Percentiles rank a stretch among this genome's conserved stretches.
Evolutionary conservation across 2,113 vertebrate species (phyloP).

Genomic region (Cyphomyrus discorhynchus): DNA sequence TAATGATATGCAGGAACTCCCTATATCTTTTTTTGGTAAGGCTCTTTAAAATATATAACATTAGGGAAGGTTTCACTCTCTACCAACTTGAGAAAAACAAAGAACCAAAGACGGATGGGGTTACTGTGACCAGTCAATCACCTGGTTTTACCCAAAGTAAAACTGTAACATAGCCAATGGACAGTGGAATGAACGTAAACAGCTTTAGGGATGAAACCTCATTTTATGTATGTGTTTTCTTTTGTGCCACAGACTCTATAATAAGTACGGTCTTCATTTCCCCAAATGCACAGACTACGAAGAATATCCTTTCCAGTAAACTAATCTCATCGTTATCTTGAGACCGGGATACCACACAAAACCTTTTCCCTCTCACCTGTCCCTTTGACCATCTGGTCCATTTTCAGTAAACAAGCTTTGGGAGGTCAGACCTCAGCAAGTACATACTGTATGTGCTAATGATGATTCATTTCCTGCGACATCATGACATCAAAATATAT

Average conservation of each 20-base stretch:
- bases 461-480: not conserved
- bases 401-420: not conserved
- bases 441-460: not conserved
- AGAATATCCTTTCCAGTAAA: not conserved
- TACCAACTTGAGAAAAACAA: not conserved
- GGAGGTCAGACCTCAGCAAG: not conserved
- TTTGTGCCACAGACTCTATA: not conserved
- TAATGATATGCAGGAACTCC: not conserved
- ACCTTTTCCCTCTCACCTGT: not conserved
- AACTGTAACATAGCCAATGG: not conserved
- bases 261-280: not conserved
- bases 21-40: not conserved
- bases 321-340: not conserved
- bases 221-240: not conserved
- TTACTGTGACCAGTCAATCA: not conserved
- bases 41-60: not conserved
- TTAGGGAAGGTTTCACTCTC: not conserved
- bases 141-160: not conserved
- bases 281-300: not conserved
- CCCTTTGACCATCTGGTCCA: not conserved
- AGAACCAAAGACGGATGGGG: not conserved
- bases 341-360: not conserved
- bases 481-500: not conserved
- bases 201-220: not conserved
- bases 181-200: not conserved